Conservation (phyloP, 1,140 invertebrate species). For the Drosophila bipectinata region DNA sequence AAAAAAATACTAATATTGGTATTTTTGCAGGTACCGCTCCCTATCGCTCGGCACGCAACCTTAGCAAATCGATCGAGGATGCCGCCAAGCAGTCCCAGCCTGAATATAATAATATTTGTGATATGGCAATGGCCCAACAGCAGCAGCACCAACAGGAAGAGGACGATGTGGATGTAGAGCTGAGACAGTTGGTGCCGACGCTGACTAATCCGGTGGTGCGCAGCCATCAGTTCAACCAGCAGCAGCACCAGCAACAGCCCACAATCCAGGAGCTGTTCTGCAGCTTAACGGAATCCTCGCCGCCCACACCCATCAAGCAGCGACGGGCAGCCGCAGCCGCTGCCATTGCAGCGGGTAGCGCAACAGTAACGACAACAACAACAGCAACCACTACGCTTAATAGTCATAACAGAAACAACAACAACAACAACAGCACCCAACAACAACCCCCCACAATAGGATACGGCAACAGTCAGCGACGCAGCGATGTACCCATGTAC, state of each 20-base stretch:
- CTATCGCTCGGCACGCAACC: conserved; percentile 79
- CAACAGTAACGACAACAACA: conserved; percentile 62
- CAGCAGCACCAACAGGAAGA: conserved; percentile 52
- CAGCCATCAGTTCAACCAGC: conserved; percentile 20
- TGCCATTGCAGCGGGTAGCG: conserved; percentile 42
- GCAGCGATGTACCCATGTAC: conserved; percentile 49
- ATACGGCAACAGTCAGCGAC: conserved; percentile 40
- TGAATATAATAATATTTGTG: conserved; percentile 79
- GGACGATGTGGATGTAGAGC: conserved; percentile 66
- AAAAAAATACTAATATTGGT: background rate
- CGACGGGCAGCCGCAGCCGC: conserved; percentile 50
- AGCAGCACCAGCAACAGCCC: conserved; percentile 34
- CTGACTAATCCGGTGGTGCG: conserved; percentile 70
- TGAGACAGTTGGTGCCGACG: conserved; percentile 67
- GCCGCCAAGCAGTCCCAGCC: conserved; percentile 75
- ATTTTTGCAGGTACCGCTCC: conserved; percentile 42
- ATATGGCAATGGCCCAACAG: conserved; percentile 66
- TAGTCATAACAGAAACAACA: conserved; percentile 62
- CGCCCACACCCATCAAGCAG: conserved; percentile 61
- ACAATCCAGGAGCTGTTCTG: conserved; percentile 67
- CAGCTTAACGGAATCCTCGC: conserved; percentile 66
- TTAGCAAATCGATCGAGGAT: conserved; percentile 81
- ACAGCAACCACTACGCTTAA: conserved; percentile 69
- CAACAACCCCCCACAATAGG: conserved; percentile 35
- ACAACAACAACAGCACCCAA: conserved; percentile 24